Conservation (phyloP, 2,113 vertebrate genomes). For the Thryonomys swinderianus region DNA sequence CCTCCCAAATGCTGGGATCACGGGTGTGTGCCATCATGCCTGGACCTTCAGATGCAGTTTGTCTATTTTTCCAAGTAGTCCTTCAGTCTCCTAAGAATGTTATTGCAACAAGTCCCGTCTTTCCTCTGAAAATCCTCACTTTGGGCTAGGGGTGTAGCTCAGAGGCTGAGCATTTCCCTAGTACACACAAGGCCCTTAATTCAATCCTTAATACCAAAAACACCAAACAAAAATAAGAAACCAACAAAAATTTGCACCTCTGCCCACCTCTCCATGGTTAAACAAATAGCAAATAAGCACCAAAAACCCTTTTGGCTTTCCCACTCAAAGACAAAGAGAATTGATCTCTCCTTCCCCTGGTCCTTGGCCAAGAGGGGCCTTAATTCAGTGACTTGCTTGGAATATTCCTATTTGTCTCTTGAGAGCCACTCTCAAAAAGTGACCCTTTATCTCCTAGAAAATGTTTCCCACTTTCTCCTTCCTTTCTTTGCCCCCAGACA, state of each 20-base stretch:
- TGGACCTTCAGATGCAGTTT: too few relatives aligned
- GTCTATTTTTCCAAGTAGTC: not conserved
- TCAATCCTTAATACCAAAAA: not conserved
- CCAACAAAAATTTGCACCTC: not conserved
- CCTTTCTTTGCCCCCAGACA: not conserved
- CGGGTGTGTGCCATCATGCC: too few relatives aligned
- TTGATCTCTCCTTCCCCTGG: not conserved
- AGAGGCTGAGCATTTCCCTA: not conserved
- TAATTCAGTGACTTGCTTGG: not conserved
- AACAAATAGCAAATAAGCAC: not conserved
- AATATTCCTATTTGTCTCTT: not conserved
- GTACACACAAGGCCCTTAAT: not conserved
- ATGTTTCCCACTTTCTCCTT: not conserved
- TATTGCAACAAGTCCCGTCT: not conserved
- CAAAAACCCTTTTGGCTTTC: not conserved
- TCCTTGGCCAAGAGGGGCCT: not conserved
- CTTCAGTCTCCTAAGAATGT: not conserved
- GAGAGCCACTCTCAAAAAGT: not conserved
- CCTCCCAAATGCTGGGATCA: too few relatives aligned
- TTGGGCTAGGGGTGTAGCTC: not conserved
- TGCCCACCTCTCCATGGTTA: not conserved
- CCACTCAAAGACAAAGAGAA: not conserved
- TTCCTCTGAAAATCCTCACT: conserved; percentile 8
- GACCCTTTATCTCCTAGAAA: conserved; percentile 9
- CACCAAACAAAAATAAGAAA: not conserved